These are phyloP conservation scores for Coendou prehensilis DNA, from an alignment of 2,797 vertebrate genomes.

Conservation along the genomic window DNA sequence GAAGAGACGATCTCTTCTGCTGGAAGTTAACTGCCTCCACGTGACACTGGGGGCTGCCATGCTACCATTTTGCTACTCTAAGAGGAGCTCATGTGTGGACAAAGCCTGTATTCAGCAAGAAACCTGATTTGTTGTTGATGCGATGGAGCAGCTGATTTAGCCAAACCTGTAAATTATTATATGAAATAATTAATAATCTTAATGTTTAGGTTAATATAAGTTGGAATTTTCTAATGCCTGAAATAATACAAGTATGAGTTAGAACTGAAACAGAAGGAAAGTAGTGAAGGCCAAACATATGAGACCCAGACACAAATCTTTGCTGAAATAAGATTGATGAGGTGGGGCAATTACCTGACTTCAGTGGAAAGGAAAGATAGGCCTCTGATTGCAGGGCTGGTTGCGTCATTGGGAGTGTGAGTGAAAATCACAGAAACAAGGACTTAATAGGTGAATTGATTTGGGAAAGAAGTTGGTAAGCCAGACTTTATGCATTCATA, in stretches of 20 bases:
- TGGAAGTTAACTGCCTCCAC: neutral
- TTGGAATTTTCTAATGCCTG: neutral
- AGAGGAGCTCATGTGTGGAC: neutral
- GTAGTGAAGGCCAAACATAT: fast-evolving
- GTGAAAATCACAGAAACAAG: neutral
- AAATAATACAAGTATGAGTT: neutral
- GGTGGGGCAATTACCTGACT: neutral
- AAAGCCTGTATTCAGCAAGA: neutral
- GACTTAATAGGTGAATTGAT: neutral
- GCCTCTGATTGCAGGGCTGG: neutral
- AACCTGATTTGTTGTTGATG: neutral
- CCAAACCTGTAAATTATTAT: neutral
- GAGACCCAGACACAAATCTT: neutral
- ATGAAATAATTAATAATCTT: neutral
- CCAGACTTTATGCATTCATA: neutral
- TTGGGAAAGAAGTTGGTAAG: constrained; percentile 3
- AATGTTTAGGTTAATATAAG: neutral
- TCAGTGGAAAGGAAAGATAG: neutral
- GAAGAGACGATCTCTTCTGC: neutral
- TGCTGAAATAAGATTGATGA: neutral
- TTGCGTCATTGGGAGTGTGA: neutral
- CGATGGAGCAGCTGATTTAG: neutral
- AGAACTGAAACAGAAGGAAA: constrained; percentile 1
- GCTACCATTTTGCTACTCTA: neutral
- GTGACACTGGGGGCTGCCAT: neutral